These are phyloP conservation scores for Cyclophora albipunctata DNA, from an alignment of 2,888 invertebrate genomes.

Conservation along the genomic window DNA sequence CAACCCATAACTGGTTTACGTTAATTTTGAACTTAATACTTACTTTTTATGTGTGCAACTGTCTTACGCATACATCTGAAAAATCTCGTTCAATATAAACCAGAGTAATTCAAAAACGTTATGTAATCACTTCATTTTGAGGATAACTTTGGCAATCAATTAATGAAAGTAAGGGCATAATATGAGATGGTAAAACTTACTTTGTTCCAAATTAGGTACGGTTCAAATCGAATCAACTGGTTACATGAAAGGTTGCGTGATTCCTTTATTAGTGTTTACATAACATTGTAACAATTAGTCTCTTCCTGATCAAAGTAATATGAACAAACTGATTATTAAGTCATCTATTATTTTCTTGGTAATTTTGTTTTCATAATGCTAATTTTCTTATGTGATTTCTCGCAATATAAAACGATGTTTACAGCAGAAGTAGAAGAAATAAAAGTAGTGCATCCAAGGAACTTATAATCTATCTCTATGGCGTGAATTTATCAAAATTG, in stretches of 20 bases:
- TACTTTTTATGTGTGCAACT: slow-evolving; percentile 25
- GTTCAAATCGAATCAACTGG: no score
- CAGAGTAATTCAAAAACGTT: slow-evolving; percentile 40
- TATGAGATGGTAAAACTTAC: slow-evolving; percentile 1
- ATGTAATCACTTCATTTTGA: slow-evolving; percentile 52
- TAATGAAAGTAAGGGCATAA: slow-evolving; percentile 16
- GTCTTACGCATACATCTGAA: slow-evolving; percentile 24
- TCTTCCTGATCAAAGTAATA: no score
- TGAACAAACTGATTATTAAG: no score
- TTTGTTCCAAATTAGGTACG: slow-evolving; percentile 1
- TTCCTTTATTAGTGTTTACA: slow-evolving; percentile 7
- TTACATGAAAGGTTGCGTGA: slow-evolving; percentile 2
- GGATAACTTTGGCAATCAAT: slow-evolving; percentile 21
- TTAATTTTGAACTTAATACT: slow-evolving; percentile 23
- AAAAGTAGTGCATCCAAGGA: no score
- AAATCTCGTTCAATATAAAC: slow-evolving; percentile 29
- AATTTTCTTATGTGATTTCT: no score
- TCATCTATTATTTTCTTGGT: no score
- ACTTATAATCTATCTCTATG: no score
- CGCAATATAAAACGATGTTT: no score
- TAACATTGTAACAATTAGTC: no score
- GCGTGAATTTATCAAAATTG: no score
- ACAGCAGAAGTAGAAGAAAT: no score
- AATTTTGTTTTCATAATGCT: no score
- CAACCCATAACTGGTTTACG: slow-evolving; percentile 34